Evolutionary conservation across 2,113 vertebrate species (phyloP).

Genomic region (Mesocricetus auratus): DNA sequence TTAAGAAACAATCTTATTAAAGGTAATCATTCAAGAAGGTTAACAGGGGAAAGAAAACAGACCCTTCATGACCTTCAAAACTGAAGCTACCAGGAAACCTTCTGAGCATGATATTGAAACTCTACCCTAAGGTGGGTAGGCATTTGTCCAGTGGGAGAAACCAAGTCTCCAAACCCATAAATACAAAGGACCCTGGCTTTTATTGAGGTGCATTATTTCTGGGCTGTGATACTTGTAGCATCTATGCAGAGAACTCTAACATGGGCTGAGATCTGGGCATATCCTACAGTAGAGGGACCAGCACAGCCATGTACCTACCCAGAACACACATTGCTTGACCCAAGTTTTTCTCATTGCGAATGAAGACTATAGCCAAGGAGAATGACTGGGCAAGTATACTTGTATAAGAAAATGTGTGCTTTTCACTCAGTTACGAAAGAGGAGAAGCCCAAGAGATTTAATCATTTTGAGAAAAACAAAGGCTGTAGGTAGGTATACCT

Average conservation of each 20-base stretch:
- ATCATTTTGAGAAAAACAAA: not conserved
- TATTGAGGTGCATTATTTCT: not conserved
- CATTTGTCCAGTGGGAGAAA: not conserved
- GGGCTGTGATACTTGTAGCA: not conserved
- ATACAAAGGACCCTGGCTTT: not conserved
- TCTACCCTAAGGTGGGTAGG: not conserved
- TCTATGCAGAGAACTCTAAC: not conserved
- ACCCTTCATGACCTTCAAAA: not conserved
- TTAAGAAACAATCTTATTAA: slow-evolving; percentile 44
- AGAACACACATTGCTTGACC: not conserved
- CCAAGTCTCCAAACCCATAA: not conserved
- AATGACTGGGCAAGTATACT: not conserved
- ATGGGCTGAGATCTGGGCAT: not conserved
- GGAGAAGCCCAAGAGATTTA: not conserved
- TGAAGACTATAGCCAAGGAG: too few species aligned
- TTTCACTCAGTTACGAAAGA: not conserved
- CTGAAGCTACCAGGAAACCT: not conserved
- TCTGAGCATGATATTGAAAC: not conserved
- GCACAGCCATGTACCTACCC: not conserved
- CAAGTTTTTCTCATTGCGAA: not conserved
- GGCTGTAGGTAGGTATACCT: too few species aligned
- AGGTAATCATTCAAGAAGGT: not conserved
- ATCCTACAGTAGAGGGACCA: not conserved
- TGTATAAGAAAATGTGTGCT: not conserved
- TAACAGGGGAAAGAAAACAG: not conserved